Evolutionary conservation across 2,888 invertebrate genomes (phyloP).

Genomic region (Orthosia gothica): DNA sequence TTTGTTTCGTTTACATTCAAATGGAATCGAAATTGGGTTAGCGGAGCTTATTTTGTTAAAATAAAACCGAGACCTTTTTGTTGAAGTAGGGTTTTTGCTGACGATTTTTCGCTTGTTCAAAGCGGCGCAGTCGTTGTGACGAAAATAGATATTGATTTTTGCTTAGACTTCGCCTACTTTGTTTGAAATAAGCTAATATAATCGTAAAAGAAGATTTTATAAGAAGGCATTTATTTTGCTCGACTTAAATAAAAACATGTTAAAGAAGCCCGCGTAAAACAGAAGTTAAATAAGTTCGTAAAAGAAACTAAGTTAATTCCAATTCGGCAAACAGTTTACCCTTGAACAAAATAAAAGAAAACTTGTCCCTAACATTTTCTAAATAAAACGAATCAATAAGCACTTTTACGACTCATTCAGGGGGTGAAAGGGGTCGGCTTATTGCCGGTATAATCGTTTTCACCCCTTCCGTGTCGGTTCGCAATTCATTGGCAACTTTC

Average conservation of each 20-base stretch:
- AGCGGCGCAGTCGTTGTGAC: constrained; percentile 20
- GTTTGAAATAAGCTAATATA: constrained; percentile 3
- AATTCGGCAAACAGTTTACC: constrained; percentile 40
- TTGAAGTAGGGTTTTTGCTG: constrained; percentile 37
- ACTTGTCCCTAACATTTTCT: constrained; percentile 42
- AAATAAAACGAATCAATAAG: constrained; percentile 69
- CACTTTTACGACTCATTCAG: constrained; percentile 65
- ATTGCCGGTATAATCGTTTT: constrained; percentile 67
- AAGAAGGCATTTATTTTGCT: constrained; percentile 3
- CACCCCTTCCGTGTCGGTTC: constrained; percentile 64
- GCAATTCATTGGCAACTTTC: constrained; percentile 66
- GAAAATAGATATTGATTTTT: constrained; percentile 53
- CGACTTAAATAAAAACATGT: constrained; percentile 6
- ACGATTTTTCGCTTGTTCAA: constrained; percentile 27
- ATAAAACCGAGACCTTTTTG: constrained; percentile 55
- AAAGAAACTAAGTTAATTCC: constrained; percentile 22
- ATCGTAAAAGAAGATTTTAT: background rate
- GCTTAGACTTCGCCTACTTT: constrained; percentile 6
- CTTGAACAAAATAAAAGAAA: constrained; percentile 52
- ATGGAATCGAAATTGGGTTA: constrained; percentile 53
- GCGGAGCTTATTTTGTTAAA: constrained; percentile 52
- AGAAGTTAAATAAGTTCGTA: constrained; percentile 26
- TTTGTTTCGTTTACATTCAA: constrained; percentile 50
- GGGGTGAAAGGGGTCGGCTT: constrained; percentile 64
- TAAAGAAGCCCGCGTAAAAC: constrained; percentile 18